Evolutionary conservation across 2,888 invertebrate species (phyloP).

Genomic region (Hydraecia micacea): DNA sequence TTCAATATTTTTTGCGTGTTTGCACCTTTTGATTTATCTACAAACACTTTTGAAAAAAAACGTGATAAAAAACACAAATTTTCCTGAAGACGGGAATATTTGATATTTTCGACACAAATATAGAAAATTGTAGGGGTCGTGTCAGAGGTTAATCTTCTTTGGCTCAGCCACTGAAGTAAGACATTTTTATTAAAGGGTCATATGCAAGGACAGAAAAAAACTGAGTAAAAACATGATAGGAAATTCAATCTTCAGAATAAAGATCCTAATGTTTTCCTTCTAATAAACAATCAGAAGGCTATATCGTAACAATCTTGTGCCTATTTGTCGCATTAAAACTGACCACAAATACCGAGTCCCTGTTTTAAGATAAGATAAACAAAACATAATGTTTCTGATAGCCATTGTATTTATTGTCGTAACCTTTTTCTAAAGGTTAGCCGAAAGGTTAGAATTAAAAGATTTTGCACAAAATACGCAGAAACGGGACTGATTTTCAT

Average conservation of each 20-base stretch:
- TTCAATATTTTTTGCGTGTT: background rate
- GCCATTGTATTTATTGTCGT: slow-evolving; percentile 50
- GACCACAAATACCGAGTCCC: slow-evolving; percentile 29
- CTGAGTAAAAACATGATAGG: background rate
- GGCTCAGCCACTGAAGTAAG: background rate
- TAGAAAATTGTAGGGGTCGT: background rate
- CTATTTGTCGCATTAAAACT: slow-evolving; percentile 52
- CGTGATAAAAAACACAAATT: background rate
- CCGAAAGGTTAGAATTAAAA: slow-evolving; percentile 46
- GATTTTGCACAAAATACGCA: slow-evolving; percentile 39
- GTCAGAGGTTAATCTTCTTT: background rate
- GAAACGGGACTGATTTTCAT: slow-evolving; percentile 33
- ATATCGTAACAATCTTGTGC: slow-evolving; percentile 27
- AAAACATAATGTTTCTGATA: slow-evolving; percentile 60
- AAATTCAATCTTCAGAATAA: background rate
- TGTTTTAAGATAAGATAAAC: slow-evolving; percentile 55
- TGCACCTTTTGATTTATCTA: background rate
- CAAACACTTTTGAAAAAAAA: background rate
- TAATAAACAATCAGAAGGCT: slow-evolving; percentile 8
- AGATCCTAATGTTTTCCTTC: background rate
- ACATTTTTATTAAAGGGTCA: background rate
- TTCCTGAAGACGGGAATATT: background rate
- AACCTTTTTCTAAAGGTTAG: slow-evolving; percentile 56
- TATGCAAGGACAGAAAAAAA: background rate
- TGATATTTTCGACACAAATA: too few relatives aligned